A percentile compares a stretch with the other conserved stretches of the same genome.
These are phyloP conservation scores for Drosophila emarginata DNA, from an alignment of 2,888 invertebrate genomes.

Conservation along the genomic window DNA sequence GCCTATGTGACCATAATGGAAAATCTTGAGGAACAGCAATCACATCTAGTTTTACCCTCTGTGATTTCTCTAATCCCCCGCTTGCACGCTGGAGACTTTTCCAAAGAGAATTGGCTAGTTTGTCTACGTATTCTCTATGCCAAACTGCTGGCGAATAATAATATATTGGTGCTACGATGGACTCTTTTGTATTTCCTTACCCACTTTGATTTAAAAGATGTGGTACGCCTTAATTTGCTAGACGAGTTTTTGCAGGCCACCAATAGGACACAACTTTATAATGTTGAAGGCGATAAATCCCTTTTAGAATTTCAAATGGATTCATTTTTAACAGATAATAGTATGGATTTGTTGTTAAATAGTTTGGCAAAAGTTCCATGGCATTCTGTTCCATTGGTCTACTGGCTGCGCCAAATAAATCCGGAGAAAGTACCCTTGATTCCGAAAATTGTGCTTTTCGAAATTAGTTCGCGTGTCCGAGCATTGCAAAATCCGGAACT, in stretches of 20 bases:
- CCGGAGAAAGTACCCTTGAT: background rate
- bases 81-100: conserved; percentile 14
- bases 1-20: conserved; percentile 76
- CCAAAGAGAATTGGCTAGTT: conserved; percentile 24
- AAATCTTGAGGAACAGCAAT: conserved; percentile 80
- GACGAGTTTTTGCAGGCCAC: conserved; percentile 67
- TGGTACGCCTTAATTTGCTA: conserved; percentile 51
- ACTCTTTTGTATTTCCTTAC: conserved; percentile 63
- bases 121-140: conserved; percentile 68
- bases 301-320: conserved; percentile 40
- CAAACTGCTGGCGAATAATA: conserved; percentile 72
- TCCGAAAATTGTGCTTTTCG: conserved; percentile 50
- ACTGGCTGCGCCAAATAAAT: conserved; percentile 59
- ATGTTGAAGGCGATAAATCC: conserved; percentile 51
- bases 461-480: conserved; percentile 62
- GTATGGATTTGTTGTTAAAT: conserved; percentile 24
- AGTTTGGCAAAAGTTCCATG: conserved; percentile 65
- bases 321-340: conserved; percentile 37
- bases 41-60: conserved; percentile 80
- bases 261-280: conserved; percentile 77
- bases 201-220: conserved; percentile 42
- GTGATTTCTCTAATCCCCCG: conserved; percentile 55
- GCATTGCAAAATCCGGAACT: conserved; percentile 61
- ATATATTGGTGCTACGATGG: conserved; percentile 79
- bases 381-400: conserved; percentile 76